Evolutionary conservation across 1,140 invertebrate species (phyloP), one percentile per base, ranked within the genome.

Genomic region (Trichoplusia ni): DNA sequence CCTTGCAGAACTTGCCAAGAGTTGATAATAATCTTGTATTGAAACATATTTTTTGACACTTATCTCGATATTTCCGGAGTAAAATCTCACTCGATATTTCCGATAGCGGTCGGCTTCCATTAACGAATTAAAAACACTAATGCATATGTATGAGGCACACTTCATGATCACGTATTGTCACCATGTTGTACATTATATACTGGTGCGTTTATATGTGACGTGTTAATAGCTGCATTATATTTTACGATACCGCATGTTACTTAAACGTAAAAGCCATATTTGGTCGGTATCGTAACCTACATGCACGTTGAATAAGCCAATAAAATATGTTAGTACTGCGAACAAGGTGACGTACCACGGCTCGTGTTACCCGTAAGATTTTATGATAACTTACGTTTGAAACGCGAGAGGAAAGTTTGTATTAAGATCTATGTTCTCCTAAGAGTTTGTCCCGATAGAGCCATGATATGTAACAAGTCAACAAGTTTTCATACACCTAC

Each of bases 301-400:
- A 58, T 44, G 54, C 14, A 58, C 25, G 38, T 38, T 19, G 53
- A 58, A 58, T 29, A 58, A 58, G 25, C 38, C 9, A 44, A 58
- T 58, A 58, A 58, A 58, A 33, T 18, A 44, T 44, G 38, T 29
- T 21, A 18, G 4, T 2, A 9, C 38, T 31, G 4, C 4, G 14
- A 42, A 23, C 25, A 58, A 58, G 54, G 37, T 58, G 54, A 58
- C 38, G 25, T 44, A 58, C 44, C 54, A 58, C 37, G 37, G 54
- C 7, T 56, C 13, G 23, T 16, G 37, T 40, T 42, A 23, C 14
- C 25, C 25, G 38, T 31, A 14, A 58, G 54, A 58, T 58, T 58
- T 44, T 58, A 49, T 4, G 31, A 18, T 16, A 11, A 21, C 14
- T 8, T 16, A 29, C 13, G 35, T 38, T 38, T n/a, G n/a, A n/a